Conservation (phyloP, 2,888 invertebrate genomes). For the Pandemis corylana region DNA sequence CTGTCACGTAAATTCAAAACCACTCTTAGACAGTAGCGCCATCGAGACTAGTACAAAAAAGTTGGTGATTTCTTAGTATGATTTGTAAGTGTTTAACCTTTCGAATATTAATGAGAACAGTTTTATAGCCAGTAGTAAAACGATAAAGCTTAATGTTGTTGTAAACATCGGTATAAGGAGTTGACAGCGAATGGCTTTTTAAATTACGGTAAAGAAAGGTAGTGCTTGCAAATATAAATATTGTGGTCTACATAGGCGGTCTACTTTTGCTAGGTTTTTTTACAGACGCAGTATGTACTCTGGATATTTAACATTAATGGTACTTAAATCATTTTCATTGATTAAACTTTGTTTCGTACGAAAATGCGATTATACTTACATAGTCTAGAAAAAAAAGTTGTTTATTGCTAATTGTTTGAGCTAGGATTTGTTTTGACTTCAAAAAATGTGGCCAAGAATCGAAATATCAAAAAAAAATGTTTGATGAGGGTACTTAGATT, state of each 20-base stretch:
- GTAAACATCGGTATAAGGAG: constrained; percentile 23
- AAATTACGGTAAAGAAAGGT: constrained; percentile 10
- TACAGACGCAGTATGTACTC: not conserved
- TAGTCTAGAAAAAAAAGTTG: no score
- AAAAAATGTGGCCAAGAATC: no score
- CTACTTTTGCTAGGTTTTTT: not conserved
- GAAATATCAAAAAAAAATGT: no score
- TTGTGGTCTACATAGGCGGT: not conserved
- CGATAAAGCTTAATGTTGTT: constrained; percentile 33
- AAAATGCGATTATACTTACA: not conserved
- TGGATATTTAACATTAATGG: no score
- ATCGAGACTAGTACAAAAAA: not conserved
- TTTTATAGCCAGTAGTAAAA: constrained; percentile 37
- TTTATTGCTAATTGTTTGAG: no score
- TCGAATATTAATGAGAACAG: constrained; percentile 34
- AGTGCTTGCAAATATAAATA: constrained; percentile 11
- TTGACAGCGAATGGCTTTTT: constrained; percentile 4
- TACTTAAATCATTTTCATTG: no score
- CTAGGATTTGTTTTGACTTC: no score
- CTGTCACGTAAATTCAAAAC: not conserved
- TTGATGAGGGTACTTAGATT: not conserved
- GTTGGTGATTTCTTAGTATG: constrained; percentile 18
- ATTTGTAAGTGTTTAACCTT: constrained; percentile 32
- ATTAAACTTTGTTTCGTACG: no score
- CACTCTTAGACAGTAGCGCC: not conserved